Conservation (phyloP, 2,797 vertebrate genomes). For the Siniperca scherzeri region DNA sequence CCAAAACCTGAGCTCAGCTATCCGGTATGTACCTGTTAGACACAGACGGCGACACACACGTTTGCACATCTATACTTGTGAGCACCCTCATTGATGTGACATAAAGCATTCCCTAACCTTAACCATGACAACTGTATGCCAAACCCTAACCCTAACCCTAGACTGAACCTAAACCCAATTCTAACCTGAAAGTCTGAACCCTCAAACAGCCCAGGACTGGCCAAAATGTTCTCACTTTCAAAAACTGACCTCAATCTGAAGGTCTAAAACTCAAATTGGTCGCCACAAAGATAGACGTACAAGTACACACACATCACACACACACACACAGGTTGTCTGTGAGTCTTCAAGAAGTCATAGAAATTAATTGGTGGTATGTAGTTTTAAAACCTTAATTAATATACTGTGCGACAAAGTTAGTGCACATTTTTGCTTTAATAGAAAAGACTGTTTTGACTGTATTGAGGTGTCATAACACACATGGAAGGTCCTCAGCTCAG, state of each 20-base stretch:
- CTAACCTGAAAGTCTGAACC: no score
- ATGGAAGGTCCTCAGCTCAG: neutral
- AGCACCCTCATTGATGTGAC: neutral
- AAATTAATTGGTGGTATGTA: neutral
- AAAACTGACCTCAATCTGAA: neutral
- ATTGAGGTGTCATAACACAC: neutral
- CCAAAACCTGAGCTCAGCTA: conserved; percentile 86
- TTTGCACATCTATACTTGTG: neutral
- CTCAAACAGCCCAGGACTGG: no score
- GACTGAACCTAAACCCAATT: no score
- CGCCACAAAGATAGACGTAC: neutral
- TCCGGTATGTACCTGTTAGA: conserved; percentile 77
- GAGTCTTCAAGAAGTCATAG: neutral
- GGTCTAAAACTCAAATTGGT: neutral
- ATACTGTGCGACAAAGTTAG: neutral
- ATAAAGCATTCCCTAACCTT: neutral
- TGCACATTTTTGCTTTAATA: no score
- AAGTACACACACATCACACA: neutral
- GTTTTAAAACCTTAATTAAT: neutral
- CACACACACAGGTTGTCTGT: neutral
- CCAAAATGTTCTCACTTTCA: neutral
- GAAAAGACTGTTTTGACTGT: neutral
- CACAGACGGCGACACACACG: conserved; percentile 45
- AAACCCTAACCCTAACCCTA: no score
- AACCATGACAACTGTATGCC: no score